These are phyloP conservation scores for Gobio occitaniae DNA, from an alignment of 2,797 vertebrate species.

Conservation along the genomic window DNA sequence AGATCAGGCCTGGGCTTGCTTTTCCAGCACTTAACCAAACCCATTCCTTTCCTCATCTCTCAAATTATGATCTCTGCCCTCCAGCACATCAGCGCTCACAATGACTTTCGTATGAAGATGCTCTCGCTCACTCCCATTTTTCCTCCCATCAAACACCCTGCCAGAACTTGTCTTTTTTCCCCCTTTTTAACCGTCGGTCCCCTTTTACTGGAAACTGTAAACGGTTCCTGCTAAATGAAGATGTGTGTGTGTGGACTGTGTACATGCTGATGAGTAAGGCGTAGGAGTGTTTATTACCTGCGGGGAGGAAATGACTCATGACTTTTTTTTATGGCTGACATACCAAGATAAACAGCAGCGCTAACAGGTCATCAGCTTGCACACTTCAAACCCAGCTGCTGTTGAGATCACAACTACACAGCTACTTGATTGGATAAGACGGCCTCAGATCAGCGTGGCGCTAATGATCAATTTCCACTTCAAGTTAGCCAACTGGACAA, in stretches of 20 bases:
- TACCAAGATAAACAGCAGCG: constrained; percentile 52
- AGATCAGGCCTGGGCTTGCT: constrained; percentile 39
- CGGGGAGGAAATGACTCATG: constrained; percentile 55
- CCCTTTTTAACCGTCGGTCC: constrained; percentile 15
- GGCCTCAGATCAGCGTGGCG: constrained; percentile 22
- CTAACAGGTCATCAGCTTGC: constrained; percentile 42
- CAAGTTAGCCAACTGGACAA: constrained; percentile 22
- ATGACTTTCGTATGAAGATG: constrained; percentile 44
- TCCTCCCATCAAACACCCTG: constrained; percentile 9
- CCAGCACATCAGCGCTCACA: constrained; percentile 21
- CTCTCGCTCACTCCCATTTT: constrained; percentile 15
- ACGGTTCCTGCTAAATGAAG: constrained; percentile 40
- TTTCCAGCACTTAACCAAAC: constrained; percentile 33
- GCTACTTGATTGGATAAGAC: constrained; percentile 24
- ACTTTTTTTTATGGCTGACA: constrained; percentile 49
- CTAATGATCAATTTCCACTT: constrained; percentile 49
- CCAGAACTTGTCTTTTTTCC: constrained; percentile 33
- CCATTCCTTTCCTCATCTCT: constrained; percentile 41
- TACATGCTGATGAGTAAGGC: constrained; percentile 53
- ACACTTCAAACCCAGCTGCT: constrained; percentile 16
- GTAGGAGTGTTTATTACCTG: constrained; percentile 60
- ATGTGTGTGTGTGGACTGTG: constrained; percentile 40
- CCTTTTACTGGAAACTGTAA: constrained; percentile 55
- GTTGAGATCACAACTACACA: constrained; percentile 16
- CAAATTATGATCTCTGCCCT: constrained; percentile 43